Conservation (phyloP, 2,888 invertebrate species). For the Koerneria pararmatus region DNA sequence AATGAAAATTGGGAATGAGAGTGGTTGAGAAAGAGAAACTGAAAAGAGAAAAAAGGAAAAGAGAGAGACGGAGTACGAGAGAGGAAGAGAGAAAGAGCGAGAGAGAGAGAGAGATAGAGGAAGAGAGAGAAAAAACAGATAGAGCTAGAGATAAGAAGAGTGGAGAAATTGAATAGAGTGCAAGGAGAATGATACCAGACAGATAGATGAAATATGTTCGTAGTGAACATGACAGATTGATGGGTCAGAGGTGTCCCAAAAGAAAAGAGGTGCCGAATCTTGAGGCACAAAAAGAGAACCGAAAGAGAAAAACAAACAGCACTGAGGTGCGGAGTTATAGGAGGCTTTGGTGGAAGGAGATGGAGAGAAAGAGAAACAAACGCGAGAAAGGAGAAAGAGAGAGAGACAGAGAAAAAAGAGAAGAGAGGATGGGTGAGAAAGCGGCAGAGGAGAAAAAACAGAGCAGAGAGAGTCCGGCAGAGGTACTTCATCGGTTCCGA, state of each 20-base stretch:
- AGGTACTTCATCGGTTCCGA: too few relatives aligned
- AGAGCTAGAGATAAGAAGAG: neutral
- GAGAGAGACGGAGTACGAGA: neutral
- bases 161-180: too few relatives aligned
- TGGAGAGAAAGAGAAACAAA: neutral
- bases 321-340: constrained; percentile 15
- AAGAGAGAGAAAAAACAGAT: neutral
- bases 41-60: neutral
- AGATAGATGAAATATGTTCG: neutral
- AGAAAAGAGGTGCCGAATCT: neutral
- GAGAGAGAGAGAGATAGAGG: constrained; percentile 2
- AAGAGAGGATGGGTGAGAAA: too few relatives aligned
- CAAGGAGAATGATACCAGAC: too few relatives aligned
- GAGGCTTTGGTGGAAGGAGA: constrained; percentile 13
- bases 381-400: constrained; percentile 10
- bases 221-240: neutral
- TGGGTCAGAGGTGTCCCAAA: neutral
- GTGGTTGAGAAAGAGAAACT: too few relatives aligned
- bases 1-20: too few relatives aligned
- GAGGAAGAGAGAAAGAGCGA: constrained; percentile 8
- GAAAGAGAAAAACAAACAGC: constrained; percentile 22
- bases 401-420: constrained; percentile 20
- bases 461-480: too few relatives aligned
- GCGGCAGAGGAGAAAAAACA: too few relatives aligned
- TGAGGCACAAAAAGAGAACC: neutral